phyloP scores from a whole-genome alignment of 2,797 vertebrate species.

The Dendrocincla tyrannina region DNA sequence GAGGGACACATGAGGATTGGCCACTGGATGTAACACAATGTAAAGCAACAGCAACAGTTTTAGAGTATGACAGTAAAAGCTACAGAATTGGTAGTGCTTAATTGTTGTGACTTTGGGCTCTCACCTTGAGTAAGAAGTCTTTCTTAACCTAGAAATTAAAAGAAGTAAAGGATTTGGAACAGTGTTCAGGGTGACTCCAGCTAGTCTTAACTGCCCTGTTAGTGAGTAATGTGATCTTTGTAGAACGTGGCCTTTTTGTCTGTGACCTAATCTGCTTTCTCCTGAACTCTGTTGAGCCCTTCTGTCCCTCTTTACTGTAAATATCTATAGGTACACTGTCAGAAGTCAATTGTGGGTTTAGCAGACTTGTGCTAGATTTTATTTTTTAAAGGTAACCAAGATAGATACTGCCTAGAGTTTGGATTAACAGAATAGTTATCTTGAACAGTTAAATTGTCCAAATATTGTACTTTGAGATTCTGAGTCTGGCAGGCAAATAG shows the following conservation, averaged over 20 bases:
- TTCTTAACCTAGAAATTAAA: neutral
- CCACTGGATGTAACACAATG: neutral
- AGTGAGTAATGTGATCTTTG: neutral
- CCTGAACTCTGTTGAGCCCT: neutral
- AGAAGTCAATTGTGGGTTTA: neutral
- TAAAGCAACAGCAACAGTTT: neutral
- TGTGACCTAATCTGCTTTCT: neutral
- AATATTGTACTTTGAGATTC: neutral
- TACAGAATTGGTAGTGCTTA: neutral
- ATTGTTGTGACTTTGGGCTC: neutral
- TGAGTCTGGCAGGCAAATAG: neutral
- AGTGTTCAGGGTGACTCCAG: neutral
- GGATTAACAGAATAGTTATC: neutral
- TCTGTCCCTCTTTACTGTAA: neutral
- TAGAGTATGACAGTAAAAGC: neutral
- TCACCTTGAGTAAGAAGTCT: neutral
- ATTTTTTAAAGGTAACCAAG: neutral
- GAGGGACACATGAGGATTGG: fast-evolving
- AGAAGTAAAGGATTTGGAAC: neutral
- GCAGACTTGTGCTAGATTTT: neutral
- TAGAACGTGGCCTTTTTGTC: neutral
- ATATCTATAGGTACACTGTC: neutral
- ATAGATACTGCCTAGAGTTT: neutral
- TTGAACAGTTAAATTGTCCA: neutral
- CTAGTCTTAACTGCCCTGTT: neutral